Conservation (phyloP, 2,888 invertebrate genomes). For the Busseola fusca region DNA sequence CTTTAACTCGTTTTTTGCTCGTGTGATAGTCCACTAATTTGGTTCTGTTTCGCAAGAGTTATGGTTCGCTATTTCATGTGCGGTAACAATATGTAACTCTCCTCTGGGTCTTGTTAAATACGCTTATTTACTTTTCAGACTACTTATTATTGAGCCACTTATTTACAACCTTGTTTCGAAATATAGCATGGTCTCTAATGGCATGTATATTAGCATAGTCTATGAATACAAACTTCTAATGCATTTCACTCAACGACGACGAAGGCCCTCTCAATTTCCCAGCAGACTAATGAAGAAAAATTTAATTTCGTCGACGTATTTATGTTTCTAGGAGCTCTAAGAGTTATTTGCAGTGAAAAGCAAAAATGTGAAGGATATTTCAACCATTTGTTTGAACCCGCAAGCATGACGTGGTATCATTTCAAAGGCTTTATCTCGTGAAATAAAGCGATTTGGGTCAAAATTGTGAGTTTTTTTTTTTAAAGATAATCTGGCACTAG, state of each 20-base stretch:
- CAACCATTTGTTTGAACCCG: conserved; percentile 49
- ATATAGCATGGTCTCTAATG: conserved; percentile 25
- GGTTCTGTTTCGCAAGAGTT: conserved; percentile 37
- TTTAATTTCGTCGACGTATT: conserved; percentile 47
- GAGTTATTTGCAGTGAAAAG: conserved; percentile 35
- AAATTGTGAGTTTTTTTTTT: conserved; percentile 29
- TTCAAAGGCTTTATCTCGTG: conserved; percentile 57
- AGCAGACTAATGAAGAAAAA: conserved; percentile 50
- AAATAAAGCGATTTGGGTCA: conserved; percentile 44
- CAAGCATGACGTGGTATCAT: conserved; percentile 65
- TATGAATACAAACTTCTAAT: conserved; percentile 53
- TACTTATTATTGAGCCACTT: conserved; percentile 24
- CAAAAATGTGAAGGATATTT: conserved; percentile 55
- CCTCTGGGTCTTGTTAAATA: conserved; percentile 7
- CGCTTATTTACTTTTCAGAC: conserved; percentile 5
- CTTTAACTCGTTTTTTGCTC: conserved; percentile 46
- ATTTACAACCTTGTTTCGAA: conserved; percentile 13
- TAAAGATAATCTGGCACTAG: conserved; percentile 9
- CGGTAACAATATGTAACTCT: conserved; percentile 7
- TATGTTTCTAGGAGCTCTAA: conserved; percentile 35
- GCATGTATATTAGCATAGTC: conserved; percentile 50
- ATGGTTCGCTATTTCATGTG: conserved; percentile 24
- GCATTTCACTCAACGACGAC: conserved; percentile 37
- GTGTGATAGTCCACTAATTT: conserved; percentile 37
- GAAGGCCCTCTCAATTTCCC: conserved; percentile 46